Evolutionary conservation across 2,888 invertebrate species (phyloP).

Genomic region (Macroteleia sp.): DNA sequence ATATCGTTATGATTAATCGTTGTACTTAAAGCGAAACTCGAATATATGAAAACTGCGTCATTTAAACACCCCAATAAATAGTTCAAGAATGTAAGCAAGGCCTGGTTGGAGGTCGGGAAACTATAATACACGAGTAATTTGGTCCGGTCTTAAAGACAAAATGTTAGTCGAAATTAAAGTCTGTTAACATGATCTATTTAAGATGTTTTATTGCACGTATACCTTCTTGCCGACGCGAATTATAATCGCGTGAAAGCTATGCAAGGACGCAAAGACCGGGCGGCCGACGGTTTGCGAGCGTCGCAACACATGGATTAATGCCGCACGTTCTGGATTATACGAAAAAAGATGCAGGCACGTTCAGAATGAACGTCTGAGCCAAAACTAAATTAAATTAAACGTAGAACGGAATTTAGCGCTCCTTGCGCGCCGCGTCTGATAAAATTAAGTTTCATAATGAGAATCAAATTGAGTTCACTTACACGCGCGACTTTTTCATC

Average conservation of each 20-base stretch:
- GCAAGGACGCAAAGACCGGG: constrained; percentile 28
- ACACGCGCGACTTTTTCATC: constrained; percentile 12
- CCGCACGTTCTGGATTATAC: constrained; percentile 41
- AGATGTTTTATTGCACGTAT: constrained; percentile 38
- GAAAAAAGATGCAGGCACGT: constrained; percentile 51
- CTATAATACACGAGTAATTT: neutral
- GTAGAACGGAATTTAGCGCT: constrained; percentile 33
- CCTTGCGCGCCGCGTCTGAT: constrained; percentile 27
- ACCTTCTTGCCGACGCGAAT: constrained; percentile 20
- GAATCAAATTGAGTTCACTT: constrained; percentile 47
- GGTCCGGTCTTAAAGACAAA: constrained; percentile 1
- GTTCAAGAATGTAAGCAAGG: too few species aligned
- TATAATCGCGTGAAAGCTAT: constrained; percentile 34
- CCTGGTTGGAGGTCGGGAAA: too few species aligned
- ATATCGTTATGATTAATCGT: too few species aligned
- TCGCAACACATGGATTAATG: constrained; percentile 27
- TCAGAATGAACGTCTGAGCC: constrained; percentile 54
- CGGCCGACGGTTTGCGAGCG: constrained; percentile 1
- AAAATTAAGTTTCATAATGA: constrained; percentile 60
- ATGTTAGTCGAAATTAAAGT: constrained; percentile 13
- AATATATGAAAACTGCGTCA: too few species aligned
- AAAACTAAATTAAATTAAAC: constrained; percentile 58
- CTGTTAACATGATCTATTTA: constrained; percentile 45
- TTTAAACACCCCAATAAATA: too few species aligned
- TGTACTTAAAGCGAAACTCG: too few species aligned